phyloP scores from a whole-genome alignment of 2,797 vertebrate genomes.

The Cossypha caffra region DNA sequence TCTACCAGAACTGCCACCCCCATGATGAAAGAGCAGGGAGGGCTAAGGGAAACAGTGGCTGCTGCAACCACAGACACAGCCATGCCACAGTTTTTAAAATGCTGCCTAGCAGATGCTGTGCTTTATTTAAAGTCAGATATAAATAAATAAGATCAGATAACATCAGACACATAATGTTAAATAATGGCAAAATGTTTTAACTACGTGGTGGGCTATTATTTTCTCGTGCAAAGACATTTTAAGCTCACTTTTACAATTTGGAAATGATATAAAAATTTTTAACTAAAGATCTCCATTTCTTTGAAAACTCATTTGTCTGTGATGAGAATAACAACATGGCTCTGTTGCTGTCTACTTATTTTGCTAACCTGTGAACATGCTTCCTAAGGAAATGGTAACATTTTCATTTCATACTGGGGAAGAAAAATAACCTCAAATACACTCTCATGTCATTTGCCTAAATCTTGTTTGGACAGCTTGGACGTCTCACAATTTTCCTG shows the following conservation, averaged over 20 bases:
- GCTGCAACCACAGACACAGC: fast-evolving
- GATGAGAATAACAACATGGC: background rate
- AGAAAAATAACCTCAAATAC: background rate
- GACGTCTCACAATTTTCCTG: background rate
- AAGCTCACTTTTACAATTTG: background rate
- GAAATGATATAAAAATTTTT: background rate
- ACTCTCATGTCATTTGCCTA: background rate
- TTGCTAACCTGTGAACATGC: background rate
- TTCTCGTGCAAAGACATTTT: background rate
- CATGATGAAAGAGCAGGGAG: background rate
- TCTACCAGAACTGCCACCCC: background rate
- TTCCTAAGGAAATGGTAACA: background rate
- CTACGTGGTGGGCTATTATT: fast-evolving
- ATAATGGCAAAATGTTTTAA: background rate
- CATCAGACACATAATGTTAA: background rate
- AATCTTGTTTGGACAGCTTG: constrained; percentile 53
- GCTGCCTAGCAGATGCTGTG: background rate
- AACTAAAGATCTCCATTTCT: background rate
- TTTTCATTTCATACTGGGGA: background rate
- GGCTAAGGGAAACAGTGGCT: background rate
- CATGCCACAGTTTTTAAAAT: background rate
- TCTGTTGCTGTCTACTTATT: background rate
- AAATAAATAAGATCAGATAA: background rate
- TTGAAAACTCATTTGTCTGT: background rate
- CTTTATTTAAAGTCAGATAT: background rate